Conservation (phyloP, 23 tunicate genomes). For the Trididemnum clinides region DNA sequence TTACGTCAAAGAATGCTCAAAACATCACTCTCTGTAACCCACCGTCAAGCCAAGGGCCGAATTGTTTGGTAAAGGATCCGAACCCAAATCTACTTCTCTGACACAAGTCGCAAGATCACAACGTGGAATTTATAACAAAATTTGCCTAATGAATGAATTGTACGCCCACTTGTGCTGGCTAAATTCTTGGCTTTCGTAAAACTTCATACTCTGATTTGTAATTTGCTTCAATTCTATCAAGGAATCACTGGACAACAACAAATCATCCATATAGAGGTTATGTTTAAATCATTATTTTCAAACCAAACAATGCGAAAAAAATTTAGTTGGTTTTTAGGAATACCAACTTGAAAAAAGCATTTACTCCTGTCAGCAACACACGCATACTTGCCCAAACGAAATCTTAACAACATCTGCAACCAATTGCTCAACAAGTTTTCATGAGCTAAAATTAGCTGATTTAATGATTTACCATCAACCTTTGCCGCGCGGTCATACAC, state of each 20-base stretch:
- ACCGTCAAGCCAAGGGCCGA: background rate
- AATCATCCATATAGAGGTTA: too few relatives aligned
- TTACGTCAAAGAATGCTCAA: too few relatives aligned
- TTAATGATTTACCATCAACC: background rate
- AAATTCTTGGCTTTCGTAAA: background rate
- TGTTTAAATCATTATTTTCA: background rate
- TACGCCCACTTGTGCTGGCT: background rate
- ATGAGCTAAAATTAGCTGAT: background rate
- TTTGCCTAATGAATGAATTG: background rate
- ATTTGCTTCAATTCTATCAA: too few relatives aligned
- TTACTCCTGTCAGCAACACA: background rate
- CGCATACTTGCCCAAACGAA: background rate
- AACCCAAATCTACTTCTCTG: background rate
- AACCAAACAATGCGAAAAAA: constrained; percentile 4
- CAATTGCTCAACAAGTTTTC: background rate
- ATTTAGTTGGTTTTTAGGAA: background rate
- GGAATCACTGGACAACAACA: too few relatives aligned
- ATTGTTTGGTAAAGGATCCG: background rate
- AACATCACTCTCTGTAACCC: too few relatives aligned
- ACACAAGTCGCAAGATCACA: background rate
- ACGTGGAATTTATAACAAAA: background rate
- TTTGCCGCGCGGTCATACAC: background rate
- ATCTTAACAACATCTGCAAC: background rate
- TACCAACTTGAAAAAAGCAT: background rate
- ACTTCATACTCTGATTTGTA: background rate